Evolutionary conservation across 2,113 vertebrate species (phyloP), one percentile per base, ranked within the genome.

Genomic region (Gobiocypris rarus): DNA sequence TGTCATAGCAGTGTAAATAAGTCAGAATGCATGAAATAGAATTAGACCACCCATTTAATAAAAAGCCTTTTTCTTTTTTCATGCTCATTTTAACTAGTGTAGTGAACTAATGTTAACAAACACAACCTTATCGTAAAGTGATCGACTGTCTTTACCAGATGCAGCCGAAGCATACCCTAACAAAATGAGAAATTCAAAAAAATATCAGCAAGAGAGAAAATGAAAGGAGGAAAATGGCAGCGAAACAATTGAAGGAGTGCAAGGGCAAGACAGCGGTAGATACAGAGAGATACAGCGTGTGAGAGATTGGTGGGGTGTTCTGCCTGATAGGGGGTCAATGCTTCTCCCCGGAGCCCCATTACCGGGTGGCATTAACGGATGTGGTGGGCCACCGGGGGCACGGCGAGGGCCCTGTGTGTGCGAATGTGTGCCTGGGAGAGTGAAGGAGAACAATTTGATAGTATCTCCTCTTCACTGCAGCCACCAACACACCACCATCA

Each of bases 311-410:
- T 63, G 71, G 76, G 52, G 74, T 65, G 82, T 74, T 78, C 70
- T 43, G 71, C 69, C 87, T 82, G 86, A 83, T 82, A 38, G 52
- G 80, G 85, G 78, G 82, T 86, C 88, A 85, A 45, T 31, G 28
- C 70, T 77, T 81, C 78, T 78, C 83, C 63, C 88, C 48, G 38
- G 81, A 86, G 86, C 45, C 83, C 87, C 84, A 91, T 91, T 90
- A 91, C 34, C 28, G 38, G 70, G 75, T 89, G 88, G 82, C 88
- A 88, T 85, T 87, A 89, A 91, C 87, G 71, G 86, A 91, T 88
- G 87, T 84, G 75, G 65, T 52, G 83, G 87, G 76, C 86, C 81
- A 78, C 43, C 52, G 22, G 73, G 81, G 83, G 82, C 85, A 83
- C 15, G 13, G 9, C 13, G 52, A 82, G 61, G 67, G 74, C 75